Base-by-base conservation (phyloP, 2,888 invertebrate genomes). In the Choristoneura rosaceana region DNA sequence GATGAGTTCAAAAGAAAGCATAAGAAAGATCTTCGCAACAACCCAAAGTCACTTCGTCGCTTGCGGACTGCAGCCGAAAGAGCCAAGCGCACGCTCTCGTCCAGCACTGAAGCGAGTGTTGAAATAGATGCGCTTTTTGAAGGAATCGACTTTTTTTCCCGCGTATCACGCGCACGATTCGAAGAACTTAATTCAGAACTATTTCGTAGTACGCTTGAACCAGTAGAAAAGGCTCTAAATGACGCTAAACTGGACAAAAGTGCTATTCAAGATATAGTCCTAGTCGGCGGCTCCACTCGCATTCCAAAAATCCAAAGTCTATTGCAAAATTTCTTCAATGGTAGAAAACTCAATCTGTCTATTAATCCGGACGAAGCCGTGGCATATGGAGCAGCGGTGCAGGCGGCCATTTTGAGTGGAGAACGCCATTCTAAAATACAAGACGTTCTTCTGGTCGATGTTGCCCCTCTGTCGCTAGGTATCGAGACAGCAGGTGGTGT, bases 311-410 rank as follows among this genome's bases (percentile, higher is more conserved):
- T 97, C 74, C 97, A 97, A 85, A 96, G 91, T 76, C 89, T 97
- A 77, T 87, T 97, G 12, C 96, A 96, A 87, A 96, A 96, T 81
- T 97, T 96, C 89, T 97, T 97, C 89, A 95, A 95, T 78, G 96
- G 96, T 0, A 97, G 96, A 85, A 94, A 95, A 50, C 88, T 97
- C 8, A 97, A 97, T 82, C 91, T 96, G 65, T 96, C 96, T 2
- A 97, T 97, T 74, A 97, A 97, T 82, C 97, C 97, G 0, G 97
- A 97, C 78, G 97, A 97, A 84, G 97, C 97, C 0, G 97, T 97
- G 0, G 97, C 97, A 0, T 97, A 96, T 79, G 97, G 97, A 10
- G 97, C 97, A 0, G 96, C 97, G 0, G 95, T 96, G 0, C 96
- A 97, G 85, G 96, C 96, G 0, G 96, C 96, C 1, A 96, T 96